Conservation (phyloP, 2,113 vertebrate genomes). For the Pteropus alecto region DNA sequence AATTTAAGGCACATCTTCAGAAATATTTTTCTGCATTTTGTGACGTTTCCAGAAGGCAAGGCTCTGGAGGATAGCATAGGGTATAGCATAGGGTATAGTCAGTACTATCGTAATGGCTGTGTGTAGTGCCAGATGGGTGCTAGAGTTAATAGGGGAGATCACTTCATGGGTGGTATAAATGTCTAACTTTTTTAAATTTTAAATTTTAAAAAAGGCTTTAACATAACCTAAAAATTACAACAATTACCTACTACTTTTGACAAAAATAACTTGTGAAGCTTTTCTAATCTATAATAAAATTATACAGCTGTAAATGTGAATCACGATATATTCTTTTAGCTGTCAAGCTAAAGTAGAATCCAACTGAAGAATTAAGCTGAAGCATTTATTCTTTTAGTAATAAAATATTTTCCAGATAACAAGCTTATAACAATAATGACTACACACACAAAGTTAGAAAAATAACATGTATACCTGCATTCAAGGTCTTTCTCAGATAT, state of each 20-base stretch:
- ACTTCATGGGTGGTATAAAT: too few relatives aligned
- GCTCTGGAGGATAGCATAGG: too few relatives aligned
- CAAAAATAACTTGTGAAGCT: constrained; percentile 47
- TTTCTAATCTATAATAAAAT: constrained; percentile 37
- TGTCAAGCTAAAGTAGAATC: constrained; percentile 4
- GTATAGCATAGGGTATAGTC: too few relatives aligned
- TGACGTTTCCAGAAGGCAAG: constrained; percentile 24
- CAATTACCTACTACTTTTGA: constrained; percentile 21
- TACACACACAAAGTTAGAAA: constrained; percentile 54
- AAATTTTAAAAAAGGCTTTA: not conserved
- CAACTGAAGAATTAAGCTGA: constrained; percentile 42
- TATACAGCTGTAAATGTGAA: constrained; percentile 42
- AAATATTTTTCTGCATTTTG: constrained; percentile 29
- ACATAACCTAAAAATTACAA: constrained; percentile 29
- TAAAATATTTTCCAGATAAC: constrained; percentile 45
- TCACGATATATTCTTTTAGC: not conserved
- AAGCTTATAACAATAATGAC: constrained; percentile 39
- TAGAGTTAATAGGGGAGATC: too few relatives aligned
- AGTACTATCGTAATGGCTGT: too few relatives aligned
- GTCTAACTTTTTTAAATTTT: too few relatives aligned
- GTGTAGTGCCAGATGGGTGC: too few relatives aligned
- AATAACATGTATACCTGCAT: constrained; percentile 21
- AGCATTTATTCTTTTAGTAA: constrained; percentile 54
- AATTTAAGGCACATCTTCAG: constrained; percentile 22
- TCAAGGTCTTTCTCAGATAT: constrained; percentile 57